phyloP scores from a whole-genome alignment of 2,888 invertebrate species.

The Omphaloscelis lunosa region DNA sequence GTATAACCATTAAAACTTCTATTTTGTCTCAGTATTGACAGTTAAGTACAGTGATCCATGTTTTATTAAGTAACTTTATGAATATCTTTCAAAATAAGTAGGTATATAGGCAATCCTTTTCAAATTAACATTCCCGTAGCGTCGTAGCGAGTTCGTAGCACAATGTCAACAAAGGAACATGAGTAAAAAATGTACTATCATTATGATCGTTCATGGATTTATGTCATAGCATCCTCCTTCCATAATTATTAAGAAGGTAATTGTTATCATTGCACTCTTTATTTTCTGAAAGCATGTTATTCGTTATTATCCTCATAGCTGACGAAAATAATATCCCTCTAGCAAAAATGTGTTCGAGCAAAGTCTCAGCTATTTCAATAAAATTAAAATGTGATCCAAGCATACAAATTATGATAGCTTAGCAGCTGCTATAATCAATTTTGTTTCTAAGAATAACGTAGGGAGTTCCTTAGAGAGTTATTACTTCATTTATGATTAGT shows the following conservation, averaged over 20 bases:
- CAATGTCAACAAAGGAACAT: neutral
- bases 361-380: neutral
- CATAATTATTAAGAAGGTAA: neutral
- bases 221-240: no score
- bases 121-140: conserved; percentile 20
- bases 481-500: no score
- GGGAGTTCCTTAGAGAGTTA: no score
- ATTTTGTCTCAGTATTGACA: no score
- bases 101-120: neutral
- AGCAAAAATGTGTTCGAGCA: neutral
- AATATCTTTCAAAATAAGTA: conserved; percentile 7
- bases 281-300: neutral
- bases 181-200: neutral
- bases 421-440: no score
- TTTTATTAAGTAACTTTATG: conserved; percentile 18
- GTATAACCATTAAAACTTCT: no score
- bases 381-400: neutral
- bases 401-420: neutral
- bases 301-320: neutral
- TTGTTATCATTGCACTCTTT: neutral
- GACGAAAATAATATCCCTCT: neutral
- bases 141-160: neutral
- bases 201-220: neutral
- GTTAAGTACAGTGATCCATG: neutral
- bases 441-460: no score